Evolutionary conservation across 2,113 vertebrate genomes (phyloP), one percentile per base, ranked within the genome.

Genomic region (Delphinapterus leucas): DNA sequence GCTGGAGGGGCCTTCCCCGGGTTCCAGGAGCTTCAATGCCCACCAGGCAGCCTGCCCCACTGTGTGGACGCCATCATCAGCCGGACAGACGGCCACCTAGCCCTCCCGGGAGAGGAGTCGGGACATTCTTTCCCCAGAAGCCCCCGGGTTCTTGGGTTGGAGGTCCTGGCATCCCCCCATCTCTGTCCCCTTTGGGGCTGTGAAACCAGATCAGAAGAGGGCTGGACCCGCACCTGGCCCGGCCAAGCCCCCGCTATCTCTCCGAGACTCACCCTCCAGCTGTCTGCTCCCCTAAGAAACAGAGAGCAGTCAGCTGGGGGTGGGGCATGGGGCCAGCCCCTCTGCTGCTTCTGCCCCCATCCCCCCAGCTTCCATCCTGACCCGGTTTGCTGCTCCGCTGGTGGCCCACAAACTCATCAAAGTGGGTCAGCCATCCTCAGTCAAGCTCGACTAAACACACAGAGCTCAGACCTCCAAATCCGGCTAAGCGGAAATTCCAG

Each of bases 1-100:
- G 68, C 14, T 0, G n/a, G 15, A 81, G 11, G 5, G 23, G 11
- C 14, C 8, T 60, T 77, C 49, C 2, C 2, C 0, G 31, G 26
- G 25, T 71, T 60, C 33, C 53, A 70, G n/a, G 36, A 77, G 65
- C 41, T 61, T 15, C 58, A 7, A 2, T 67, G 63, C 36, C n/a
- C 9, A 17, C 20, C 49, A n/a, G 25, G 18, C 6, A 23, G 80
- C 63, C 36, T 12, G 41, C 63, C 23, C 33, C 36, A 18, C 28
- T 0, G 15, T 6, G 58, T 31, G 6, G 9, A 20, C 14, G 26
- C 23, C 12, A 14, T 15, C 7, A 53, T 23, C 17, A 65, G 47
- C 25, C 36, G 17, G 44, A 31, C 9, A 61, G 61, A 88, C 0
- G 21, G 79, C 17, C 61, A 74, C 65, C 33, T 17, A n/a, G 41